Evolutionary conservation across 2,113 vertebrate species (phyloP).

Genomic region (Vombatus ursinus): DNA sequence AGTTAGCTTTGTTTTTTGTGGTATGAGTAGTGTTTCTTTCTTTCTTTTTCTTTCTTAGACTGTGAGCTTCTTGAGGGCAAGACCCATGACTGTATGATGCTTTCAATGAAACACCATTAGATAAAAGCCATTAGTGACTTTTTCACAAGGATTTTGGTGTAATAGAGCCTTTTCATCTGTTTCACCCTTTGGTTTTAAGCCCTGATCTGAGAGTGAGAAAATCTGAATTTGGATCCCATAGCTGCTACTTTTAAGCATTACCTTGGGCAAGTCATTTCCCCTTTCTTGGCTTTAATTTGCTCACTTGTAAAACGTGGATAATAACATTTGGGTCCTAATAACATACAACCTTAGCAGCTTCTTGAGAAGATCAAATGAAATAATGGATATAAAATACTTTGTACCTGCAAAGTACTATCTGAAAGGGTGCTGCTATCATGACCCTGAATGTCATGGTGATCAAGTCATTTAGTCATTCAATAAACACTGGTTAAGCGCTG

Average conservation of each 20-base stretch:
- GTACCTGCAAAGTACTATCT: not conserved
- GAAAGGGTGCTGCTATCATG: not conserved
- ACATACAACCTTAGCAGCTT: not conserved
- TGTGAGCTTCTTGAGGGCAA: not conserved
- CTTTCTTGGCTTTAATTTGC: not conserved
- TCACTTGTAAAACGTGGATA: not conserved
- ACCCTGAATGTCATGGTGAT: not conserved
- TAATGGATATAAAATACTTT: not conserved
- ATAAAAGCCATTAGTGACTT: not conserved
- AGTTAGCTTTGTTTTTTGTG: not conserved
- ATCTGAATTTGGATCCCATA: not conserved
- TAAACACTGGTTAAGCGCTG: not conserved
- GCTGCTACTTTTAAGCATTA: not conserved
- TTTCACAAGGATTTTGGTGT: not conserved
- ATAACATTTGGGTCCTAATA: not conserved
- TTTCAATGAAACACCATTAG: not conserved
- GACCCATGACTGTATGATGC: not conserved
- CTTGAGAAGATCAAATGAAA: not conserved
- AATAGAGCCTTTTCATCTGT: not conserved
- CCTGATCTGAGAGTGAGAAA: not conserved
- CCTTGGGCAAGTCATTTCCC: not conserved
- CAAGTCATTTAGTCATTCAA: not conserved
- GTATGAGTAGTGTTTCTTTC: not conserved
- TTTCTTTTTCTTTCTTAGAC: not conserved
- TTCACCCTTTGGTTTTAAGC: not conserved